phyloP scores from a whole-genome alignment of 2,888 invertebrate genomes.

The Trachelus iudaicus region DNA sequence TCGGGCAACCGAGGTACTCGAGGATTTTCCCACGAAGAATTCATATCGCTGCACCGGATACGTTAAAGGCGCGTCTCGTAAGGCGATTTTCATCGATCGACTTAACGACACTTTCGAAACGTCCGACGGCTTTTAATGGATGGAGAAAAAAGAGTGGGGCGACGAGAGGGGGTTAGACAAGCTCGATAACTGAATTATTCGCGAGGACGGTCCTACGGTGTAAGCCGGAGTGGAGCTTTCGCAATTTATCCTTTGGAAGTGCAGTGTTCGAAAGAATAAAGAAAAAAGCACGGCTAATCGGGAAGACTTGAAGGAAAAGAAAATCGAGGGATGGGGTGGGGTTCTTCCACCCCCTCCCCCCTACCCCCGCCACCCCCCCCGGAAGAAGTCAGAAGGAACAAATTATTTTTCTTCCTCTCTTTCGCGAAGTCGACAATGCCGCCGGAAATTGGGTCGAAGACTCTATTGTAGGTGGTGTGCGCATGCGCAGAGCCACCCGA shows the following conservation, averaged over 20 bases:
- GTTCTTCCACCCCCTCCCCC: no score
- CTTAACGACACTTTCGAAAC: neutral
- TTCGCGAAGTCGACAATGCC: slow-evolving; percentile 22
- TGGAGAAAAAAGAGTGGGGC: neutral
- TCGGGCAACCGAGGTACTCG: neutral
- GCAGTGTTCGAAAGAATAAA: neutral
- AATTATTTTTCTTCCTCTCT: neutral
- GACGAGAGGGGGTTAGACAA: neutral
- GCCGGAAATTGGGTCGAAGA: neutral
- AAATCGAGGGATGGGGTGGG: neutral
- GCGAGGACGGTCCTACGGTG: slow-evolving; percentile 25
- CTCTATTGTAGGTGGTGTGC: neutral
- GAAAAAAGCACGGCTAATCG: neutral
- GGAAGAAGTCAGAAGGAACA: neutral
- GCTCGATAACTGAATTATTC: slow-evolving; percentile 57
- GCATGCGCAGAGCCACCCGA: neutral
- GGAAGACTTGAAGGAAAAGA: neutral
- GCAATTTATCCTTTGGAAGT: neutral
- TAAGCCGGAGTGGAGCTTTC: neutral
- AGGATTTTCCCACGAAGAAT: neutral
- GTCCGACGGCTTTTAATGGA: neutral
- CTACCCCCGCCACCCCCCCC: no score
- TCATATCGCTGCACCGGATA: neutral
- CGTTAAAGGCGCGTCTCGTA: neutral
- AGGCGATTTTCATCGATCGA: neutral